phyloP scores from a whole-genome alignment of 2,113 vertebrate species.

The Hemiprocne comata region DNA sequence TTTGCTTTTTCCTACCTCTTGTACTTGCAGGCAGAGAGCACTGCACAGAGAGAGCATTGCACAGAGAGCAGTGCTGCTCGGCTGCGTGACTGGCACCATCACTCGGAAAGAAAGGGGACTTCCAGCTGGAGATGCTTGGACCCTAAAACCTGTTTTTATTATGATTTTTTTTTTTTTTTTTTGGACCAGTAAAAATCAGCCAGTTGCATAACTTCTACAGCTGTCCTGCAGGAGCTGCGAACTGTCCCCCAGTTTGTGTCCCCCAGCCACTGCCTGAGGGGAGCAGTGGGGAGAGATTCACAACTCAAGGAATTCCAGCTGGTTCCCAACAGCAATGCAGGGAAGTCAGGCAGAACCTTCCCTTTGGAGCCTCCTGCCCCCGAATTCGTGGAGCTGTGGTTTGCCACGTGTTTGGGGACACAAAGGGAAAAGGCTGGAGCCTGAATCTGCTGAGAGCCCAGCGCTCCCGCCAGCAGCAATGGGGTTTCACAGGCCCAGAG shows the following conservation, averaged over 20 bases:
- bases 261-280: rapidly evolving
- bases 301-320: not conserved
- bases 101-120: not conserved
- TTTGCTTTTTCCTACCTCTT: not conserved
- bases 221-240: not conserved
- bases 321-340: not conserved
- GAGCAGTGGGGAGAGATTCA: not conserved
- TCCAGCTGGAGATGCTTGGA: not conserved
- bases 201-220: not conserved
- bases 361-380: not conserved
- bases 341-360: not conserved
- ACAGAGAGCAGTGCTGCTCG: not conserved
- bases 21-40: not conserved
- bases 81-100: not conserved
- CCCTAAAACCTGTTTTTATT: not conserved
- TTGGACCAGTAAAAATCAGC: not conserved
- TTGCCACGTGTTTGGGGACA: not conserved
- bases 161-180: not conserved
- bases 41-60: not conserved
- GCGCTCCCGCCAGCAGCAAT: not conserved
- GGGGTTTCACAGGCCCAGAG: not conserved
- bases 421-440: not conserved
- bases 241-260: not conserved
- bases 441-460: not conserved
- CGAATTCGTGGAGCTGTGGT: rapidly evolving